Base-by-base conservation (phyloP, 2,797 vertebrate genomes). In the Emydoidea blandingii region DNA sequence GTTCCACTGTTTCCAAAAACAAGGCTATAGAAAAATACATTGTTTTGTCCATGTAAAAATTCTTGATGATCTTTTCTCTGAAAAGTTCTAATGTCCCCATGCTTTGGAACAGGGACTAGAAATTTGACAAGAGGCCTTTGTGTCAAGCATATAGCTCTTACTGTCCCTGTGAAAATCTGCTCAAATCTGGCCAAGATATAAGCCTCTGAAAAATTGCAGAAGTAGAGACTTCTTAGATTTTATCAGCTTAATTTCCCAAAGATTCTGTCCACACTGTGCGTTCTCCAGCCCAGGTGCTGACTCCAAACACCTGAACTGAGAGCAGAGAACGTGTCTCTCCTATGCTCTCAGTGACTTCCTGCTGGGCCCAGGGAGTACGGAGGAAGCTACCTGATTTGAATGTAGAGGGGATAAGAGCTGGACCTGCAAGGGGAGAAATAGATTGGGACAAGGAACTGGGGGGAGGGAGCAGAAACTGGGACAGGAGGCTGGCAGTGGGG, bases 201-300 rank as follows among this genome's bases (percentile, higher is more conserved):
- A 81, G 52, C 6, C 47, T 94, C 76, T 65, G 47, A 50, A 79
- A 72, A 79, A 62, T 18, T 80, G 86, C 23, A 37, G 9, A 37
- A 21, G 16, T 21, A 68, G 18, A 37, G n/a, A 37, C 8, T n/a
- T 34, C 34, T 65, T 37, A 68, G 8, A 68, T 68, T 37, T 68
- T 72, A 72, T 21, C 21, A 72, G 37, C 21, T 72, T 72, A 72
- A 72, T 19, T 52, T 59, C 68, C 50, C 5, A 37, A 78, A 65
- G 0, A 1, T 31, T 82, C 41, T 31, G 25, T 0, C 0, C 49
- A 56, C 78, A 52, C 37, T 31, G 37, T 29, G 34, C 53, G 68
- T 8, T 76, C 50, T 59, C 79, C 10, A 54, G 83, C n/a, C 50
- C 54, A 68, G 37, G 68, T 41, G 50, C 21, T 85, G 59, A 79